These are phyloP conservation scores for Aphidoletes aphidimyza DNA, from an alignment of 2,888 invertebrate genomes.

Conservation along the genomic window DNA sequence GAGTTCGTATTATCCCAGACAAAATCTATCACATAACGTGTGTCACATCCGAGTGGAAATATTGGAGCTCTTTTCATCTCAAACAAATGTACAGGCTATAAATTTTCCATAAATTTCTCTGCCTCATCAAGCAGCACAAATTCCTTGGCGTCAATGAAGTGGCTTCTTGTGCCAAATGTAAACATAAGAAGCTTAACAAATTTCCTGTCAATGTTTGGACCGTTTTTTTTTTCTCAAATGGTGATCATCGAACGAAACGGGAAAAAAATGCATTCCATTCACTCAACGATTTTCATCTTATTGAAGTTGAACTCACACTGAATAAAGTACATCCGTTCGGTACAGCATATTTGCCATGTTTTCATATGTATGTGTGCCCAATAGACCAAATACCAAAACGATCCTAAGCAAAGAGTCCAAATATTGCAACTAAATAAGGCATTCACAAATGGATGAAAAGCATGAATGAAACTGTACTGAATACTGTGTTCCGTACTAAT, in stretches of 20 bases:
- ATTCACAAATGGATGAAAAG: too few species aligned
- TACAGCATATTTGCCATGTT: neutral
- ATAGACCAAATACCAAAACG: too few species aligned
- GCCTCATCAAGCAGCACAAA: neutral
- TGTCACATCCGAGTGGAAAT: neutral
- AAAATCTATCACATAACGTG: neutral
- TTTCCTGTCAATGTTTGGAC: constrained; percentile 47
- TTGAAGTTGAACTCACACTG: neutral
- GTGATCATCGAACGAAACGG: neutral
- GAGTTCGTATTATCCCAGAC: too few species aligned
- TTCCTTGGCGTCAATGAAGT: constrained; percentile 29
- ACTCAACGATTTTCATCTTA: neutral
- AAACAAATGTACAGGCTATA: constrained; percentile 14
- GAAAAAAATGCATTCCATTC: neutral
- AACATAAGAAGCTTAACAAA: constrained; percentile 44
- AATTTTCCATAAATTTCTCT: constrained; percentile 14
- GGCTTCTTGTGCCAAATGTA: constrained; percentile 19
- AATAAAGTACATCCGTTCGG: neutral
- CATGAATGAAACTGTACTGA: too few species aligned
- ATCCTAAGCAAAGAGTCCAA: too few species aligned
- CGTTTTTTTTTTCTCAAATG: neutral
- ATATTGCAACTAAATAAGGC: too few species aligned
- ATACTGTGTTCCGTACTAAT: too few species aligned
- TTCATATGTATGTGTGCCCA: neutral
- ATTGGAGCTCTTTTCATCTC: neutral